Base-by-base conservation (phyloP, 2,797 vertebrate species). In the Darevskia mixta region DNA sequence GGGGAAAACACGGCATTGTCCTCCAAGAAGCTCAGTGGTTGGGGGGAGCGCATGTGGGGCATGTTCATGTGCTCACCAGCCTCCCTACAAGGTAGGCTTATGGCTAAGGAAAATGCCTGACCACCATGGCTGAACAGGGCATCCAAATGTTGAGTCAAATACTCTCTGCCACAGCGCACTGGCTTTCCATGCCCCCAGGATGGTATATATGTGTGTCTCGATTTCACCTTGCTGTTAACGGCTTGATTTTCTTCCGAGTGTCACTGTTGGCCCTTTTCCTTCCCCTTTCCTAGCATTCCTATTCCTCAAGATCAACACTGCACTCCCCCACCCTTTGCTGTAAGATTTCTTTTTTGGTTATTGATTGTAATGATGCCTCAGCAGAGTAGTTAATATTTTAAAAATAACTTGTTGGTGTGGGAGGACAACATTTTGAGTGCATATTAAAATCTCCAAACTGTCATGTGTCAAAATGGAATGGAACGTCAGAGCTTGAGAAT, bases 351-450 rank as follows among this genome's bases (percentile, higher is more conserved):
- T 91, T 69, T 82, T 4, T 3, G 89, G 92, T 91, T 88, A 90
- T 94, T 89, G 90, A 90, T 86, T 87, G 79, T 84, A 90, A 90
- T 85, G 83, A 85, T 83, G 78, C 29, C 90, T 91, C n/a, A 87
- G 76, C 87, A 41, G 88, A 95, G 83, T 75, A 88, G 89, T 66
- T 90, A 84, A 5, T 94, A 81, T 75, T 95, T 92, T 94, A 87
- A 95, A 69, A 94, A 87, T 91, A 91, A 64, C 49, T 88, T 64
- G 38, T 20, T 15, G 2, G 75, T 58, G 71, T 35, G 8, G 92
- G 64, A 84, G 85, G 79, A 71, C 88, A 15, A 27, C 86, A 91
- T 81, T 32, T 61, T 20, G 86, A 0, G 25, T 45, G 61, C 83
- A 27, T 79, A 66, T 92, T 83, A 87, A 89, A 83, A 55, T 78